Evolutionary conservation across 2,888 invertebrate genomes (phyloP), one percentile per base, ranked within the genome.

Genomic region (Tipula vernalis): DNA sequence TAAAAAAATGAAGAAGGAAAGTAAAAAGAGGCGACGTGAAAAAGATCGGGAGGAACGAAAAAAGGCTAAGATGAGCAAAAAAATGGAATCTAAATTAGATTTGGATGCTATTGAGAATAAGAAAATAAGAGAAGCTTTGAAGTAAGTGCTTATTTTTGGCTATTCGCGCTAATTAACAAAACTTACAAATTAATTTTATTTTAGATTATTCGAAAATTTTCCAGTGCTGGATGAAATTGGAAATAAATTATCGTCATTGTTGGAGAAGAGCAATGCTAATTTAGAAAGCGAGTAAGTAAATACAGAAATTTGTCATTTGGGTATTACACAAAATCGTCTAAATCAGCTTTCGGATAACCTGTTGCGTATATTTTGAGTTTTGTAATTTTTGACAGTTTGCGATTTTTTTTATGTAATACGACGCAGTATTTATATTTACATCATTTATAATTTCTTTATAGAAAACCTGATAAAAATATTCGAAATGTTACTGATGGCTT

Each of bases 1-100:
- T 90, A 86, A 89, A 89, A 92, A 93, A 90, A 87, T 89, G 86
- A 92, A 93, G 90, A 92, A 93, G 91, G 89, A 92, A 90, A 94
- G 95, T 87, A 95, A 95, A 90, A 94, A 95, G 90, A 95, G 95
- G 91, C 93, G 94, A 87, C 95, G 95, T 89, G 94, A 94, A 88
- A 93, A 94, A 88, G 94, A 94, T 87, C 92, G 93, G 87, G 95
- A 95, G 89, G 95, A 95, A 89, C 95, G 95, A 90, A 92, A 95
- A 89, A 95, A 95, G 89, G 93, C 94, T 42, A 95, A 95, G 89
- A 91, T 94, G 89, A 92, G 93, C 84, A 93, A 94, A 87, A 91
- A 92, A 47, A 91, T 92, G 87, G 84, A 84, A 84, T 84, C 84
- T 4, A 91, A 91, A 87, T 88, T 91, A 0, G 94, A 95, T 86